Evolutionary conservation across 2,797 vertebrate species (phyloP).

Genomic region (Prionace glauca): DNA sequence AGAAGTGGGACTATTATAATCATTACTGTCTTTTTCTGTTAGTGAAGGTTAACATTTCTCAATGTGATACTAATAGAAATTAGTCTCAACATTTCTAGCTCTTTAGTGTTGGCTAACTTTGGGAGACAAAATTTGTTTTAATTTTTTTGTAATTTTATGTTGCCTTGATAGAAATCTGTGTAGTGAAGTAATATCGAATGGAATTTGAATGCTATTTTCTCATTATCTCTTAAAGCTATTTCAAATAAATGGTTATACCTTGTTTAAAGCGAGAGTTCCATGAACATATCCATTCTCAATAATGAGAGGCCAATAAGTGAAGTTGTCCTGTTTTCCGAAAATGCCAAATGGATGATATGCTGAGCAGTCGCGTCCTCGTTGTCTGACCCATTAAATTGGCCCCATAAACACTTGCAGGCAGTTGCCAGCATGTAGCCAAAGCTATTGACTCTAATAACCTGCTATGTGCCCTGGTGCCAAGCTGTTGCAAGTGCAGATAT

Average conservation of each 20-base stretch:
- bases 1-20: background rate
- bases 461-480: background rate
- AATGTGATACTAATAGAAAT: too few relatives aligned
- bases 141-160: background rate
- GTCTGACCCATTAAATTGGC: background rate
- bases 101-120: background rate
- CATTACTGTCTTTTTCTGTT: background rate
- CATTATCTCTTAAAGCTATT: background rate
- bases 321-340: background rate
- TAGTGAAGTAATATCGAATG: background rate
- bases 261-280: background rate
- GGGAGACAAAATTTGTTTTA: background rate
- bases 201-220: background rate
- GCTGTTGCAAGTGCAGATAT: background rate
- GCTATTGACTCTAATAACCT: background rate
- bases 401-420: background rate
- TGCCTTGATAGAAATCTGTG: background rate
- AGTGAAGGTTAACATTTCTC: too few relatives aligned
- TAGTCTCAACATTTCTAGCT: too few relatives aligned
- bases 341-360: background rate
- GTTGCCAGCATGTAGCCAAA: background rate
- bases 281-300: background rate
- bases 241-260: background rate
- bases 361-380: background rate
- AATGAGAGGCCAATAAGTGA: background rate